A percentile compares a stretch with the other conserved stretches of the same genome.
Conservation (phyloP, 2,888 invertebrate species). For the Uropetala carovei region DNA sequence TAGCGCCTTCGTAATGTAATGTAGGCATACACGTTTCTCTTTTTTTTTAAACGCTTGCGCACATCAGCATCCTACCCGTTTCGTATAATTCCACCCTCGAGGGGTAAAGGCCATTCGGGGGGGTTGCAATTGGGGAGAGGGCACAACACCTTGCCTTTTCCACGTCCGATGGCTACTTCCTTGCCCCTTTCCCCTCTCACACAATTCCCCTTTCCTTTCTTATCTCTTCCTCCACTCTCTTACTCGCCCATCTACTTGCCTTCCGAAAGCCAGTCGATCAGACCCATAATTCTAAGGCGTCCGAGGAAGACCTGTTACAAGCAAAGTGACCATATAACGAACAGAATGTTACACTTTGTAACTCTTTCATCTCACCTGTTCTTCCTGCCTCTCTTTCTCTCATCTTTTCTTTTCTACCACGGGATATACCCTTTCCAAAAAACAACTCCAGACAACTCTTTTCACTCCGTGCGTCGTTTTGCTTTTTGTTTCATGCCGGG, state of each 20-base stretch:
- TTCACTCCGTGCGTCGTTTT: background rate
- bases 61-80: slow-evolving; percentile 17
- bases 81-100: slow-evolving; percentile 29
- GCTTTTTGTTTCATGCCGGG: background rate
- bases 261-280: background rate
- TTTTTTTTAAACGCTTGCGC: slow-evolving; percentile 6
- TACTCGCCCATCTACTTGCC: too few species aligned
- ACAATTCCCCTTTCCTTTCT: background rate
- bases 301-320: background rate
- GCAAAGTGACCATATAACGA: slow-evolving; percentile 7
- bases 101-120: background rate
- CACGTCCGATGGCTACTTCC: background rate
- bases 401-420: background rate
- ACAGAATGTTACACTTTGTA: slow-evolving; percentile 28
- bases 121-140: background rate
- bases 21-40: background rate
- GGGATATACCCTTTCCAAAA: background rate
- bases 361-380: slow-evolving; percentile 8
- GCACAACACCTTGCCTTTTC: slow-evolving; percentile 3
- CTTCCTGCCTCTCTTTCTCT: background rate
- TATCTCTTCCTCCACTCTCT: background rate
- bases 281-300: slow-evolving; percentile 17
- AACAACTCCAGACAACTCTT: background rate
- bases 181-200: background rate
- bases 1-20: background rate